Percentiles rank a stretch among this genome's conserved stretches.
Evolutionary conservation across 2,888 invertebrate species (phyloP).

Genomic region (Blastobasis adustella): DNA sequence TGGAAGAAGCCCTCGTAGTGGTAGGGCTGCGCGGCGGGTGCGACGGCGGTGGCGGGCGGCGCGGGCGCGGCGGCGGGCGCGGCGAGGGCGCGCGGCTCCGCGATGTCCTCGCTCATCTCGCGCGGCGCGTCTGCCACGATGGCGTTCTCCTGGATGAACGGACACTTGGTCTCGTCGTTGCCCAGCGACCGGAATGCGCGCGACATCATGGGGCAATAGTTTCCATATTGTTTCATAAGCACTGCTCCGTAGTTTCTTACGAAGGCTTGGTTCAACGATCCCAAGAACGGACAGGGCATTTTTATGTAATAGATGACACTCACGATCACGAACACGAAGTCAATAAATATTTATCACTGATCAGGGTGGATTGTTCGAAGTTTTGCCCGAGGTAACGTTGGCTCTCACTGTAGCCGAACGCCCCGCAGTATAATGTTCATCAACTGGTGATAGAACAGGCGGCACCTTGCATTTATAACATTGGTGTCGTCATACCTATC

Average conservation of each 20-base stretch:
- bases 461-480: conserved; percentile 68
- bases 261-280: conserved; percentile 85
- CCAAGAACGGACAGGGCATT: conserved; percentile 93
- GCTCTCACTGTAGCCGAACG: conserved; percentile 74
- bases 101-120: conserved; percentile 79
- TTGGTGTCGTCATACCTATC: conserved; percentile 66
- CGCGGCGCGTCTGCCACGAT: conserved; percentile 79
- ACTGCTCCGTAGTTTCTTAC: conserved; percentile 87
- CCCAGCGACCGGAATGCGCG: conserved; percentile 66
- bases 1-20: conserved; percentile 92
- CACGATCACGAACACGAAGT: conserved; percentile 39
- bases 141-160: conserved; percentile 62
- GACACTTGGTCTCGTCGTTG: conserved; percentile 61
- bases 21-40: conserved; percentile 63
- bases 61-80: no score
- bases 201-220: conserved; percentile 86
- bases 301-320: conserved; percentile 65
- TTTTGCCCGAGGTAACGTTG: conserved; percentile 50
- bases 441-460: conserved; percentile 47
- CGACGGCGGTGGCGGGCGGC: no score
- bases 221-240: conserved; percentile 86
- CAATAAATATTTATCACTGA: conserved; percentile 22
- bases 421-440: conserved; percentile 35
- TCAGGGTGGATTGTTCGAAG: conserved; percentile 17
- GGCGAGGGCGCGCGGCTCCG: conserved; percentile 23